Conservation (phyloP, 2,797 vertebrate species). For the Morelia viridis region DNA sequence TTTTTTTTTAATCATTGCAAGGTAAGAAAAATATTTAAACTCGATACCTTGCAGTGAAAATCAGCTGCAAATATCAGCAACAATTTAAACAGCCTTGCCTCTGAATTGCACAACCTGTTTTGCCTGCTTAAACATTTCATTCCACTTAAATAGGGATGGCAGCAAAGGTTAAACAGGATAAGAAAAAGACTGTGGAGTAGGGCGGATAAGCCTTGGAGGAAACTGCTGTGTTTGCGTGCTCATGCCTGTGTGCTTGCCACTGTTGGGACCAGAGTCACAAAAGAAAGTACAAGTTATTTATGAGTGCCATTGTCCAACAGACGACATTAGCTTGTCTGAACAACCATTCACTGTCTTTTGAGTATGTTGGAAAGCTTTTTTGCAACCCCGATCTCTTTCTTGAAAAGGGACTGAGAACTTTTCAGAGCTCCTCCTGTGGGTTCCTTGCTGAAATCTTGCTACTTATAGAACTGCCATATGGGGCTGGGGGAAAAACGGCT, state of each 20-base stretch:
- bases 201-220: background rate
- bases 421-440: background rate
- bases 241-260: background rate
- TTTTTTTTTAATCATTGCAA: background rate
- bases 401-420: background rate
- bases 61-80: background rate
- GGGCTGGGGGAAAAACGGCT: background rate
- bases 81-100: background rate
- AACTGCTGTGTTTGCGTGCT: background rate
- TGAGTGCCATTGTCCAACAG: background rate
- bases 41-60: background rate
- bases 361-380: background rate
- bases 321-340: background rate
- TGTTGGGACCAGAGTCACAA: background rate
- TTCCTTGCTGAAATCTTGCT: background rate
- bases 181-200: background rate
- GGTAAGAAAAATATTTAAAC: background rate
- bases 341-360: background rate
- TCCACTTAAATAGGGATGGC: background rate
- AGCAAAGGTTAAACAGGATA: background rate
- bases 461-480: background rate
- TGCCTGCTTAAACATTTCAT: background rate
- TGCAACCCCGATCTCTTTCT: background rate
- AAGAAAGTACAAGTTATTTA: slow-evolving; percentile 30
- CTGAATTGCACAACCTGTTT: background rate